Conservation (phyloP, 2,113 vertebrate genomes). For the Saiga tatarica region DNA sequence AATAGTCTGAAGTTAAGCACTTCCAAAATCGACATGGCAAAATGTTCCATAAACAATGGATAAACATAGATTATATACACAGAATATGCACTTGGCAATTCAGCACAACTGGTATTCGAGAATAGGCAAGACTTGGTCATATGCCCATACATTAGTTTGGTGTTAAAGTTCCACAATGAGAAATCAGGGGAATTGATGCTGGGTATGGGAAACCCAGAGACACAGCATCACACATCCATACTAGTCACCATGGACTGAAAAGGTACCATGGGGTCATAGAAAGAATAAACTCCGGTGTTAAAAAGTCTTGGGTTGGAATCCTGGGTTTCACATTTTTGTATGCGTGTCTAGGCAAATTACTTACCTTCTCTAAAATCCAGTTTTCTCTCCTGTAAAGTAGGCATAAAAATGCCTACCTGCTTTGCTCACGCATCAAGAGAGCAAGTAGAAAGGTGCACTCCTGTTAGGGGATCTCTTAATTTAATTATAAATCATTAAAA, state of each 20-base stretch:
- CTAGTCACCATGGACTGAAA: neutral
- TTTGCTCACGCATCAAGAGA: neutral
- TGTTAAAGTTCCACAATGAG: neutral
- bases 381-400: neutral
- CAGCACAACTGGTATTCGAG: neutral
- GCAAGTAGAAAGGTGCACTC: conserved; percentile 6
- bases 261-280: neutral
- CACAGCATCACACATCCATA: neutral
- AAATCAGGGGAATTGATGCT: neutral
- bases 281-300: neutral
- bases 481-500: neutral
- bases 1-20: neutral
- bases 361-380: neutral
- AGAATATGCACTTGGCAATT: neutral
- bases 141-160: neutral
- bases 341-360: neutral
- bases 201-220: neutral
- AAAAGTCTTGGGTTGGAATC: neutral
- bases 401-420: neutral
- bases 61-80: neutral
- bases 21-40: neutral
- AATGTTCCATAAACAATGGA: neutral
- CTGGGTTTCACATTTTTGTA: neutral
- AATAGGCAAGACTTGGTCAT: neutral
- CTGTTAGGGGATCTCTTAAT: neutral